A percentile compares a stretch with the other conserved stretches of the same genome.
phyloP scores from a whole-genome alignment of 2,888 invertebrate species.

The Ornithoptera alexandrae region DNA sequence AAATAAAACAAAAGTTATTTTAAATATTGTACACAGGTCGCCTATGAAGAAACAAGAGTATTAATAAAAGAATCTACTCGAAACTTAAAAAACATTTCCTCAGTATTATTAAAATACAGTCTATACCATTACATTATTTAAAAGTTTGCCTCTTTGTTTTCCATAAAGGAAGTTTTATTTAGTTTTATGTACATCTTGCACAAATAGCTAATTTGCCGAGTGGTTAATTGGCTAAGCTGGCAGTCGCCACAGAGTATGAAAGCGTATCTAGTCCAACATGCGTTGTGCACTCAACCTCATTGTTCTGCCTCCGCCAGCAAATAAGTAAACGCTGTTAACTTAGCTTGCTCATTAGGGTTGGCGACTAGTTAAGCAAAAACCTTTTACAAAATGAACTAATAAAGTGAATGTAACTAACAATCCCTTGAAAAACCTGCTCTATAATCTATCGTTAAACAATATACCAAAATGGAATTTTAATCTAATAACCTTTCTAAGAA shows the following conservation, averaged over 20 bases:
- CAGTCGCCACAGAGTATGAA: slow-evolving; percentile 45
- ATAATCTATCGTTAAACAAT: too few species aligned
- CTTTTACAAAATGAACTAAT: background rate
- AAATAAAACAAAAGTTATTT: background rate
- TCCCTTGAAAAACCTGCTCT: background rate
- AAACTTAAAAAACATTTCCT: background rate
- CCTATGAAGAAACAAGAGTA: background rate
- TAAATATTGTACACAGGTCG: background rate
- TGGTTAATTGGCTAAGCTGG: slow-evolving; percentile 29
- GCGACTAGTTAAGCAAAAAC: slow-evolving; percentile 6
- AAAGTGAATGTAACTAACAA: background rate
- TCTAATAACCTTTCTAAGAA: too few species aligned
- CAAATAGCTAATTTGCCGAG: slow-evolving; percentile 26
- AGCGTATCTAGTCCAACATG: slow-evolving; percentile 57
- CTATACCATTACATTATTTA: background rate
- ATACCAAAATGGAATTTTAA: too few species aligned
- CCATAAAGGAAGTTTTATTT: slow-evolving; percentile 16
- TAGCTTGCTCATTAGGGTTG: slow-evolving; percentile 49
- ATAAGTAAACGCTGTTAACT: slow-evolving; percentile 73
- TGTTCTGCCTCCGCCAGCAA: slow-evolving; percentile 57
- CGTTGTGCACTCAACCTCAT: slow-evolving; percentile 56
- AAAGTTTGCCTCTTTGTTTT: background rate
- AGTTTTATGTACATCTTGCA: slow-evolving; percentile 15
- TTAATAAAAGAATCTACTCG: background rate
- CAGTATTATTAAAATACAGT: background rate